These are phyloP conservation scores for Nemopilema nomurai DNA, from an alignment of 30 jellyfish, hydroid and myxozoan genomes.

Conservation along the genomic window DNA sequence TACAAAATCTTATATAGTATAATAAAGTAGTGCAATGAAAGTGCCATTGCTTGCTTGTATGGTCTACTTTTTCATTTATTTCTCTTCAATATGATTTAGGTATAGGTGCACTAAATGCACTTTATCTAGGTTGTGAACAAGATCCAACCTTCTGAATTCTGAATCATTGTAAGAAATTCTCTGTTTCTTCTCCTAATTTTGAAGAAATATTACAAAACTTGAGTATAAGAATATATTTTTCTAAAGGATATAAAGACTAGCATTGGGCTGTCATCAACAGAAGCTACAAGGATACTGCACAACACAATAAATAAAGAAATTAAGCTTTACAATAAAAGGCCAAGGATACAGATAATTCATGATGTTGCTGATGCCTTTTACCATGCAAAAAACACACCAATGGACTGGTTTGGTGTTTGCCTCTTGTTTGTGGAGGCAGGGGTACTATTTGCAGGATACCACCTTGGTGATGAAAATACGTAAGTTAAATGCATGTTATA, in stretches of 20 bases:
- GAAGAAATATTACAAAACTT: too few relatives aligned
- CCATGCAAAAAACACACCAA: slow-evolving; percentile 27
- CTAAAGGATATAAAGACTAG: not conserved
- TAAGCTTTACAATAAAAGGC: not conserved
- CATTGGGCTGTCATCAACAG: slow-evolving; percentile 51
- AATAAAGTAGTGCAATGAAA: too few relatives aligned
- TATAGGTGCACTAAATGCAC: too few relatives aligned
- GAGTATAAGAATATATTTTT: too few relatives aligned
- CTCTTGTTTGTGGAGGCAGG: slow-evolving; percentile 32
- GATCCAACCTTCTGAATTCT: too few relatives aligned
- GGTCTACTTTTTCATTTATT: too few relatives aligned
- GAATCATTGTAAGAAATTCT: not conserved
- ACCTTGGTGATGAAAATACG: slow-evolving; percentile 57
- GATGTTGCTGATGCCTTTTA: slow-evolving; percentile 32
- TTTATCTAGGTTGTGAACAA: too few relatives aligned
- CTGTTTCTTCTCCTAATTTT: too few relatives aligned
- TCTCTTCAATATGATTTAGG: too few relatives aligned
- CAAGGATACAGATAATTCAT: not conserved
- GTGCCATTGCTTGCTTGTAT: too few relatives aligned
- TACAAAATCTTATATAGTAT: too few relatives aligned
- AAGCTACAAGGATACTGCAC: slow-evolving; percentile 35
- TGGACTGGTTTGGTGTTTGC: slow-evolving; percentile 69
- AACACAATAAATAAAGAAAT: slow-evolving; percentile 49
- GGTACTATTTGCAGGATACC: slow-evolving; percentile 38
- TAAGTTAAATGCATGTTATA: too few relatives aligned